Evolutionary conservation across 2,888 invertebrate species (phyloP).

Genomic region (Drosophila subquinaria): DNA sequence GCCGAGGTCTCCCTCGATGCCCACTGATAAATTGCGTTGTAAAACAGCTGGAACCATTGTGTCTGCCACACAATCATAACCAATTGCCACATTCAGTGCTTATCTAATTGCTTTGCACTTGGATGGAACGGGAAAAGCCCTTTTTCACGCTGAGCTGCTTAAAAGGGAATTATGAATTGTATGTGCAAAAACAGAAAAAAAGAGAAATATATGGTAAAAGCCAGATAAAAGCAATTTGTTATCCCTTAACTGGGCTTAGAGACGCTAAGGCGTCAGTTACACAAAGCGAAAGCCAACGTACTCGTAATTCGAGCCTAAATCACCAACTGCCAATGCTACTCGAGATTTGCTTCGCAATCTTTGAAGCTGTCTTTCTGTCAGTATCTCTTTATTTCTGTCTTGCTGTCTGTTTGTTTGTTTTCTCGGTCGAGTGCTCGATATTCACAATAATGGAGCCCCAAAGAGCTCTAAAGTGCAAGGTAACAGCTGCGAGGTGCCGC

Average conservation of each 20-base stretch:
- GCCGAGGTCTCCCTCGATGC: background rate
- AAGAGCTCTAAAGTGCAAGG: slow-evolving; percentile 75
- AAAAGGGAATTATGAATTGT: slow-evolving; percentile 64
- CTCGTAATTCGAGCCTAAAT: slow-evolving; percentile 58
- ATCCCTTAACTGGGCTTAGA: slow-evolving; percentile 42
- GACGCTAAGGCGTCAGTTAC: slow-evolving; percentile 51
- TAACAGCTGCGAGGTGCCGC: slow-evolving; percentile 47
- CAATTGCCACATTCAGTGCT: slow-evolving; percentile 65
- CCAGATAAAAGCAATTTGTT: slow-evolving; percentile 74
- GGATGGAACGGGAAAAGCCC: slow-evolving; percentile 52
- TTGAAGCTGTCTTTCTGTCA: slow-evolving; percentile 20
- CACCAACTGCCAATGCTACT: slow-evolving; percentile 38
- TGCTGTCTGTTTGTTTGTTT: slow-evolving; percentile 18
- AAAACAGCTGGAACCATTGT: slow-evolving; percentile 32
- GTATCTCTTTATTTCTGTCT: slow-evolving; percentile 4
- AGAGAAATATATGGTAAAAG: slow-evolving; percentile 22
- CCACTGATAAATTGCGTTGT: slow-evolving; percentile 5
- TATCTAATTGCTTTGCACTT: slow-evolving; percentile 76
- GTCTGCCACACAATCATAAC: slow-evolving; percentile 44
- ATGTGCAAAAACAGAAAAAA: slow-evolving; percentile 17
- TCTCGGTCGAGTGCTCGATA: slow-evolving; percentile 57
- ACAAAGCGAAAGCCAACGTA: slow-evolving; percentile 48
- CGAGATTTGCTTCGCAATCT: slow-evolving; percentile 34
- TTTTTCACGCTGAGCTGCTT: slow-evolving; percentile 68
- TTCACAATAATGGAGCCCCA: slow-evolving; percentile 68